These are phyloP conservation scores for Hippopotamus amphibius DNA, from an alignment of 2,113 vertebrate genomes.

Conservation along the genomic window DNA sequence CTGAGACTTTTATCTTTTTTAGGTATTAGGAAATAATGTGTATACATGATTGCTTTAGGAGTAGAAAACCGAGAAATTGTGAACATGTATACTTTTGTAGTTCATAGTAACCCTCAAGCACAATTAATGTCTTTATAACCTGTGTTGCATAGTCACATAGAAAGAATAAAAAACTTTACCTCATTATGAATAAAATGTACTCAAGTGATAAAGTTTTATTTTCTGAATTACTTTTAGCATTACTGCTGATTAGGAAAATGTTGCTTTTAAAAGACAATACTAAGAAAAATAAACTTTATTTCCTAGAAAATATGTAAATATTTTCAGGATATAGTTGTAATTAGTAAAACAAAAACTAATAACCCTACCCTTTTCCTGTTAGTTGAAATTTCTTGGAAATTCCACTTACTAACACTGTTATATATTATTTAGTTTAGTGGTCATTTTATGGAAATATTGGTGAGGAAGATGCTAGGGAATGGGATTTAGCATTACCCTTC, in stretches of 20 bases:
- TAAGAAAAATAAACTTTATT: slow-evolving; percentile 58
- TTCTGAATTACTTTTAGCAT: slow-evolving; percentile 62
- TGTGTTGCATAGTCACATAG: slow-evolving; percentile 24
- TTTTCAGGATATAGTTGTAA: slow-evolving; percentile 53
- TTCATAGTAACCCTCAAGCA: slow-evolving; percentile 64
- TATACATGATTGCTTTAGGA: slow-evolving; percentile 36
- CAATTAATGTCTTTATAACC: slow-evolving; percentile 52
- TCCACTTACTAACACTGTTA: not conserved
- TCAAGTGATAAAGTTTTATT: slow-evolving; percentile 63
- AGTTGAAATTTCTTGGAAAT: slow-evolving; percentile 48
- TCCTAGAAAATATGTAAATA: slow-evolving; percentile 66
- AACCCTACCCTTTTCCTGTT: not conserved
- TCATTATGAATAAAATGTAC: slow-evolving; percentile 62
- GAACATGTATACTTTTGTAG: slow-evolving; percentile 24
- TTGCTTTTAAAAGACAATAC: slow-evolving; percentile 58
- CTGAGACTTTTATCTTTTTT: slow-evolving; percentile 33
- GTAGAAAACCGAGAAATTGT: slow-evolving; percentile 22
- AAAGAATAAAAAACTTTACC: slow-evolving; percentile 63
- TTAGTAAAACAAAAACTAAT: slow-evolving; percentile 54
- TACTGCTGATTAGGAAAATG: slow-evolving; percentile 52
- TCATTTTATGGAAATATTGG: not conserved
- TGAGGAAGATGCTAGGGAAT: not conserved
- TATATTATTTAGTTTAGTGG: not conserved
- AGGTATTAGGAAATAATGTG: slow-evolving; percentile 55
- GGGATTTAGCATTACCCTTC: not conserved